Evolutionary conservation across 2,797 vertebrate species (phyloP).

Genomic region (Lindbergichthys nudifrons): DNA sequence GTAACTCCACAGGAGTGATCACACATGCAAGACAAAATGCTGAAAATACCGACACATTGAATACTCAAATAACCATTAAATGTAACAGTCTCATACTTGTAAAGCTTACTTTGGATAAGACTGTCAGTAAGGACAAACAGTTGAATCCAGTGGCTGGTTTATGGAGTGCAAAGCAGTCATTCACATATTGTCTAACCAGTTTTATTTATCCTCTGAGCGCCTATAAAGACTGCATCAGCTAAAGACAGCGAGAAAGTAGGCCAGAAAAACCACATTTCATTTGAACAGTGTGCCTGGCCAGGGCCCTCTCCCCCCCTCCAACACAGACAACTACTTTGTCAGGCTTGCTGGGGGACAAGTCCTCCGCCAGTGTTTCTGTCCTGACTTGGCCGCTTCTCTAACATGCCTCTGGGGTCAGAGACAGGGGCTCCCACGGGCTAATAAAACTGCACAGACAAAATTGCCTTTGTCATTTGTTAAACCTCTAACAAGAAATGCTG

Average conservation of each 20-base stretch:
- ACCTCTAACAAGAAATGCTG: slow-evolving; percentile 56
- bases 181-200: slow-evolving; percentile 35
- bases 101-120: slow-evolving; percentile 11
- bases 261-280: slow-evolving; percentile 64
- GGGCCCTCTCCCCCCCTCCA: slow-evolving; percentile 46
- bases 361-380: slow-evolving; percentile 61
- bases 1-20: slow-evolving; percentile 27
- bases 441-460: slow-evolving; percentile 73
- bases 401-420: slow-evolving; percentile 71
- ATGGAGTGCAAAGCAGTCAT: slow-evolving; percentile 43
- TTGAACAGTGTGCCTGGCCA: slow-evolving; percentile 51
- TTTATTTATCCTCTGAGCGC: slow-evolving; percentile 55
- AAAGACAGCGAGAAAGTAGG: slow-evolving; percentile 35
- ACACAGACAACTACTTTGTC: slow-evolving; percentile 66
- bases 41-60: slow-evolving; percentile 24
- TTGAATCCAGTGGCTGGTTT: slow-evolving; percentile 33
- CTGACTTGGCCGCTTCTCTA: slow-evolving; percentile 66
- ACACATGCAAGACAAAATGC: slow-evolving; percentile 23
- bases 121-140: slow-evolving; percentile 21
- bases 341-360: slow-evolving; percentile 52
- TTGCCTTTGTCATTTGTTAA: slow-evolving; percentile 66
- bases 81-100: slow-evolving; percentile 5
- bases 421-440: slow-evolving; percentile 68
- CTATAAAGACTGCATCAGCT: slow-evolving; percentile 53
- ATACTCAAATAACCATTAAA: slow-evolving; percentile 9